A percentile compares a stretch with the other conserved stretches of the same genome.
phyloP scores from a whole-genome alignment of 2,888 invertebrate species.

The Megastigmus dorsalis region DNA sequence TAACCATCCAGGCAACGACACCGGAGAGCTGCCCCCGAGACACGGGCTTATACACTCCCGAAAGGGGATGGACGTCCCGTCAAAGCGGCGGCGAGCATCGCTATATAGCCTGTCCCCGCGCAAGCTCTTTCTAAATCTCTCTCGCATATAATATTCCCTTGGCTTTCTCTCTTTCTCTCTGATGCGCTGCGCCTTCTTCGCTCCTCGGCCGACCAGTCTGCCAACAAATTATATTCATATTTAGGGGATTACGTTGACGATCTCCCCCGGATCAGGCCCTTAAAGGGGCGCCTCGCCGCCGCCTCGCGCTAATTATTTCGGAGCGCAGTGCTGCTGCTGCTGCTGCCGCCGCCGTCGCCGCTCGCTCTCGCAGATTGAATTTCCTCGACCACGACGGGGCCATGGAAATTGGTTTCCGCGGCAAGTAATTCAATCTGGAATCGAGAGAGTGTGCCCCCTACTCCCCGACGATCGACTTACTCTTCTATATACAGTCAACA shows the following conservation, averaged over 20 bases:
- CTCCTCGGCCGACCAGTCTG: slow-evolving; percentile 20
- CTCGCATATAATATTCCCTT: slow-evolving; percentile 2
- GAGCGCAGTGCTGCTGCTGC: slow-evolving; percentile 56
- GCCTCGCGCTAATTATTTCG: slow-evolving; percentile 71
- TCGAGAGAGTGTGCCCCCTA: slow-evolving; percentile 15
- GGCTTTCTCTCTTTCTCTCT: slow-evolving; percentile 13
- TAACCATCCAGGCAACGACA: no score
- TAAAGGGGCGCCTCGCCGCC: slow-evolving; percentile 66
- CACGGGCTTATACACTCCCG: not conserved
- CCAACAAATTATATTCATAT: slow-evolving; percentile 73
- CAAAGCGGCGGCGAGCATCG: not conserved
- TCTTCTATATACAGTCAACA: not conserved
- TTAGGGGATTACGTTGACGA: slow-evolving; percentile 69
- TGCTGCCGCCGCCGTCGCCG: slow-evolving; percentile 57
- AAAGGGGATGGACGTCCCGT: slow-evolving; percentile 7
- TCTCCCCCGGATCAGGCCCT: slow-evolving; percentile 69
- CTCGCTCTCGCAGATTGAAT: slow-evolving; percentile 70
- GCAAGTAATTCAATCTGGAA: slow-evolving; percentile 44
- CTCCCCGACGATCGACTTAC: not conserved
- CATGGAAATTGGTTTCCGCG: slow-evolving; percentile 61
- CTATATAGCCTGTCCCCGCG: no score
- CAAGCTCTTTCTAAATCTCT: slow-evolving; percentile 26
- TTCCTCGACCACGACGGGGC: slow-evolving; percentile 58
- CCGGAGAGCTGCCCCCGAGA: no score
- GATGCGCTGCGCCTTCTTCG: slow-evolving; percentile 39